Base-by-base conservation (phyloP, 2,113 vertebrate species). In the Bungarus multicinctus region DNA sequence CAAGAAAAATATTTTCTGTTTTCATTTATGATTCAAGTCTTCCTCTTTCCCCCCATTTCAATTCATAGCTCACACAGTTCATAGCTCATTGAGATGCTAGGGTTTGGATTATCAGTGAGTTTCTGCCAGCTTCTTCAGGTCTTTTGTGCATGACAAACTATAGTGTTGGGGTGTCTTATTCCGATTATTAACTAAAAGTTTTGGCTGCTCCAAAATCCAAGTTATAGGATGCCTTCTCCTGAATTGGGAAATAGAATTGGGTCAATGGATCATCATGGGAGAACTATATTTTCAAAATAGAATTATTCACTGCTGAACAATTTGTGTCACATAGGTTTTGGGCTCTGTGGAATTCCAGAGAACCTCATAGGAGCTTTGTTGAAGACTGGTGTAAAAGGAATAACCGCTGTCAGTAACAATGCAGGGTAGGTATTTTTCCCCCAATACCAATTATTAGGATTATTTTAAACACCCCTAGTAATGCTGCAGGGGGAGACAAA, bases 341-440 rank as follows among this genome's bases (percentile, higher is more conserved):
- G 99, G 50, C 96, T 99, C 34, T 99, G 99, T 96, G 99, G 99
- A 14, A 99, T 99, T 94, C 99, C 99, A 34, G 99, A 99, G 96
- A 99, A 99, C 93, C 98, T 99, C 23, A 99, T 99, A 94, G 98
- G 97, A 85, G 98, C 98, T 95, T 98, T 99, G 91, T 96, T 99
- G 93, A 99, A 99, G 97, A 99, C 98, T 0, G 98, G 99, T 25
- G 98, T 99, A 16, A 99, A 98, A 64, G 97, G 95, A 85, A 92
- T 99, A 92, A 99, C 99, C 7, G 99, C 99, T 69, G 98, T 99
- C 95, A 99, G 99, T 97, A 99, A 99, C 95, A 99, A 99, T 97
- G 99, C 99, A 58, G 99, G 99, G 99, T 99, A 97, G 96, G 98
- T 97, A 60, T 60, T 1, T n/a, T 1, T 57, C 0, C 50, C 27